phyloP scores from a whole-genome alignment of 2,113 vertebrate species.

The Syrmaticus mikado region DNA sequence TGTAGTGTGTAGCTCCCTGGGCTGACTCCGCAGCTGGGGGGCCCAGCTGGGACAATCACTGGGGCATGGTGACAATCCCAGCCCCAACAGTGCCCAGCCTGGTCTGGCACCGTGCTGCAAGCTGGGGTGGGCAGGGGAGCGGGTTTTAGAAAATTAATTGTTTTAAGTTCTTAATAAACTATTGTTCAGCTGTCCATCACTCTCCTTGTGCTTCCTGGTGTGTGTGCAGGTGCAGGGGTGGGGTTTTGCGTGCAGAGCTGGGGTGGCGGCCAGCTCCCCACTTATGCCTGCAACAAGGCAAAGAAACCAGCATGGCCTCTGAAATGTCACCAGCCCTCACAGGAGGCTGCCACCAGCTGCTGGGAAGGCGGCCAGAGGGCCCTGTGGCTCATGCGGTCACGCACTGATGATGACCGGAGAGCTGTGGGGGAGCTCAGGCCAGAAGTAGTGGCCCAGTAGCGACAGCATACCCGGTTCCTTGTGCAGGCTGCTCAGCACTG shows the following conservation, averaged over 20 bases:
- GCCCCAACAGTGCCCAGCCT: neutral
- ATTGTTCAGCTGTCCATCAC: neutral
- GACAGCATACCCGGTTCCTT: neutral
- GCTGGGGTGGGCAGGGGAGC: neutral
- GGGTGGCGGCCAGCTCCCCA: neutral
- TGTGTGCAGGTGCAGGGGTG: neutral
- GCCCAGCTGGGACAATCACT: neutral
- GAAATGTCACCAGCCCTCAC: neutral
- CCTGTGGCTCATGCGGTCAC: neutral
- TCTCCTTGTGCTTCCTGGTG: neutral
- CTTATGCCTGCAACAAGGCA: neutral
- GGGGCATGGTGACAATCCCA: neutral
- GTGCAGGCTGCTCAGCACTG: neutral
- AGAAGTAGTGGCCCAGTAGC: neutral
- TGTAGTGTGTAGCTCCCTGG: neutral
- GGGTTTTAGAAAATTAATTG: neutral
- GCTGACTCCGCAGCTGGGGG: neutral
- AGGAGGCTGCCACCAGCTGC: neutral
- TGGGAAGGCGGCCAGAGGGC: neutral
- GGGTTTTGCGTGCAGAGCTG: neutral
- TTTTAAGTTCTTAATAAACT: constrained; percentile 44
- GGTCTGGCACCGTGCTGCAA: neutral
- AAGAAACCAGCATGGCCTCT: too few relatives aligned
- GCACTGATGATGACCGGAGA: neutral
- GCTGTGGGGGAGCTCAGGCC: neutral